These are phyloP conservation scores for Diploptera punctata DNA, from an alignment of 2,888 invertebrate species.

Conservation along the genomic window DNA sequence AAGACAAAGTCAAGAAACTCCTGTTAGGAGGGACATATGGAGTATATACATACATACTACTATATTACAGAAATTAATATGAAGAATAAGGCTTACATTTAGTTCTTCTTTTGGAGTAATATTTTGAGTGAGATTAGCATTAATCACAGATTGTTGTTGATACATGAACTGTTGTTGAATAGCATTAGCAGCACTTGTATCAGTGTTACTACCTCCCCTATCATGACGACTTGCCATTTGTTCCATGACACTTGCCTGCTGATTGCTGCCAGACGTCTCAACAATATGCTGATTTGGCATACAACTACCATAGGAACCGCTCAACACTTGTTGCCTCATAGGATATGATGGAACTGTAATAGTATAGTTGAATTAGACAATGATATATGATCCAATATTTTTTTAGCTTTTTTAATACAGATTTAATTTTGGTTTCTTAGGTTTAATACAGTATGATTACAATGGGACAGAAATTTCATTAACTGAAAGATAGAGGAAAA, in stretches of 20 bases:
- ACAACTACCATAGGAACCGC: conserved; percentile 1
- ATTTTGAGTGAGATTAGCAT: not conserved
- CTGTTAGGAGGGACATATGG: too few species aligned
- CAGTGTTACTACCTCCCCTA: not conserved
- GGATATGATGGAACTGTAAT: not conserved
- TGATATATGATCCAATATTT: too few species aligned
- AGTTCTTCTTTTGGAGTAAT: not conserved
- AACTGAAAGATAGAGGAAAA: too few species aligned
- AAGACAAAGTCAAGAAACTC: too few species aligned
- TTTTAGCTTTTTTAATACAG: too few species aligned
- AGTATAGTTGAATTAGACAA: too few species aligned
- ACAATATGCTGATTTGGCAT: not conserved
- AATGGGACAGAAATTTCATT: too few species aligned
- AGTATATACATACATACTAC: too few species aligned
- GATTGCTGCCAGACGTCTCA: not conserved
- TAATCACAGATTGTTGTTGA: not conserved
- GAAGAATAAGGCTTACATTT: conserved; percentile 20
- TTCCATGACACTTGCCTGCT: not conserved
- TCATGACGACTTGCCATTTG: not conserved
- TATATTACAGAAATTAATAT: too few species aligned
- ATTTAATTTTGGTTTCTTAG: too few species aligned
- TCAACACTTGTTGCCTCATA: conserved; percentile 24
- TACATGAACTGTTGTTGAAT: not conserved
- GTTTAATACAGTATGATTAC: too few species aligned
- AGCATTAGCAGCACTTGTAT: not conserved